Percentiles rank a stretch among this genome's conserved stretches.
Evolutionary conservation across 2,797 vertebrate species (phyloP).

Genomic region (Cebuella pygmaea): DNA sequence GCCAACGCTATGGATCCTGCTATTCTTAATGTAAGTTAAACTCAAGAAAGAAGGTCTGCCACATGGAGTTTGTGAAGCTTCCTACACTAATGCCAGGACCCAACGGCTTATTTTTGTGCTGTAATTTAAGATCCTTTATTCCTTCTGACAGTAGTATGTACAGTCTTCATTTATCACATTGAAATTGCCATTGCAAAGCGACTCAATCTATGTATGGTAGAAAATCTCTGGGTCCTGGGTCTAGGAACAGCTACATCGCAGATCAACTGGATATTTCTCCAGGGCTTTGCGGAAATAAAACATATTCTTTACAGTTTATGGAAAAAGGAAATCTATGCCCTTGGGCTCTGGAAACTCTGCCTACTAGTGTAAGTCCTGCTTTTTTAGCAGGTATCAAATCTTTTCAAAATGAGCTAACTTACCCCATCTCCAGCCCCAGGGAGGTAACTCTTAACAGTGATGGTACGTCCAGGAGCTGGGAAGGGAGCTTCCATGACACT

Average conservation of each 20-base stretch:
- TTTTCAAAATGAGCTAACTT: conserved; percentile 30
- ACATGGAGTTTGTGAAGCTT: not conserved
- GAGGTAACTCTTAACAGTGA: conserved; percentile 95
- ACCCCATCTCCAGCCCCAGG: conserved; percentile 96
- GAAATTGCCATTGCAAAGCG: not conserved
- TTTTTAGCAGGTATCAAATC: not conserved
- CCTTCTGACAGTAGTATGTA: not conserved
- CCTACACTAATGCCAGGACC: not conserved
- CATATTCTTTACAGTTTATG: not conserved
- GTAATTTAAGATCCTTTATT: not conserved
- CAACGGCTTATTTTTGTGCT: not conserved
- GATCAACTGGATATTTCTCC: not conserved
- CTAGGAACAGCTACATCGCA: not conserved
- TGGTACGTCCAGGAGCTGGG: conserved; percentile 95
- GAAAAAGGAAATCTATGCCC: not conserved
- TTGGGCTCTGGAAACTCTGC: not conserved
- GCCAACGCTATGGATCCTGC: not conserved
- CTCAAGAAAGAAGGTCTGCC: not conserved
- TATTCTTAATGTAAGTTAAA: not conserved
- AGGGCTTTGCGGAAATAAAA: not conserved
- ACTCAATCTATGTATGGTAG: not conserved
- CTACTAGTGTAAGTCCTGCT: not conserved
- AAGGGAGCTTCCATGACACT: conserved; percentile 99
- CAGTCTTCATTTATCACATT: not conserved
- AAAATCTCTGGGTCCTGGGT: not conserved